Evolutionary conservation across 2,888 invertebrate genomes (phyloP).

Genomic region (Lathronympha strigana): DNA sequence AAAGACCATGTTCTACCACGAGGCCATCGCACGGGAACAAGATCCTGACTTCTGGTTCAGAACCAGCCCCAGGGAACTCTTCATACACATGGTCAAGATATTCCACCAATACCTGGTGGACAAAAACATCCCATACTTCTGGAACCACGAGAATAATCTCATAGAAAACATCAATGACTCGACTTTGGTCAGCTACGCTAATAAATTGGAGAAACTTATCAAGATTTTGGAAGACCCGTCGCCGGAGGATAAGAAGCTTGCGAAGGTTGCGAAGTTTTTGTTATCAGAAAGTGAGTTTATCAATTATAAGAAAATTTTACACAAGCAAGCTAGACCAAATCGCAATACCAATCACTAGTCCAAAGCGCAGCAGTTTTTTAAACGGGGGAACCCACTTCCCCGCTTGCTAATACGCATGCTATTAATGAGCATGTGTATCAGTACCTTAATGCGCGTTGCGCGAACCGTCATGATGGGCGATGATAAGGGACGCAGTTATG

Average conservation of each 20-base stretch:
- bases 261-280: conserved; percentile 61
- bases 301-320: conserved; percentile 53
- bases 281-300: conserved; percentile 56
- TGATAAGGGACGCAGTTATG: too few species aligned
- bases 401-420: too few species aligned
- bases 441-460: too few species aligned
- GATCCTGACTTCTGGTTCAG: conserved; percentile 58
- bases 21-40: conserved; percentile 54
- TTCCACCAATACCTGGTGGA: conserved; percentile 60
- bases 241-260: conserved; percentile 47
- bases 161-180: conserved; percentile 54
- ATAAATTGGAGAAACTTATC: conserved; percentile 55
- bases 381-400: too few species aligned
- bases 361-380: too few species aligned
- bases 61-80: conserved; percentile 56
- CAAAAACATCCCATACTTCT: conserved; percentile 71
- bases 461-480: too few species aligned
- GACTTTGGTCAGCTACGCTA: conserved; percentile 54
- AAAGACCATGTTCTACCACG: conserved; percentile 80
- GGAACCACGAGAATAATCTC: conserved; percentile 77
- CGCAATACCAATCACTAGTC: too few species aligned
- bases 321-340: too few species aligned
- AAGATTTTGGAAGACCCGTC: conserved; percentile 51
- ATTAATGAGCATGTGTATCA: too few species aligned
- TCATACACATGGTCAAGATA: conserved; percentile 70